Evolutionary conservation across 2,797 vertebrate species (phyloP), one percentile per base, ranked within the genome.

Genomic region (Iguana delicatissima): DNA sequence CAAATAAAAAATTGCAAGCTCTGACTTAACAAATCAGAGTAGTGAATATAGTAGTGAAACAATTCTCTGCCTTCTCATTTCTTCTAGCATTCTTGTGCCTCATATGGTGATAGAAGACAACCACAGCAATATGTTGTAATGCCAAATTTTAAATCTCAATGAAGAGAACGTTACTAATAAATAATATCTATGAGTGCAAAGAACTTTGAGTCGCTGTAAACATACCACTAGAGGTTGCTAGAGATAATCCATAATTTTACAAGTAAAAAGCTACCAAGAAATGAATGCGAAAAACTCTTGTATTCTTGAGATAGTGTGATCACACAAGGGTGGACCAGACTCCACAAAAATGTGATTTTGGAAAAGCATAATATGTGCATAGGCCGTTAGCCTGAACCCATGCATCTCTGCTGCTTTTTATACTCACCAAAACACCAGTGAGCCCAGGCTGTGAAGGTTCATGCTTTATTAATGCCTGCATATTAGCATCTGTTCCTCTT

Each of bases 341-440:
- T 92, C 69, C 80, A n/a, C 57, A 80, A 88, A 52, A 84, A 24
- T 81, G 80, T 84, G 87, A 50, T 79, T 46, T 84, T 59, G 62
- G 12, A 69, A 84, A 84, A 55, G 35, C 73, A 87, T 72, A 91
- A 91, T 83, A 52, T 84, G 67, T 88, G 86, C 80, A 72, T 50
- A 91, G 72, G 72, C 59, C 73, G 88, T 72, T 57, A 42, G 85
- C 5, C 59, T 83, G 72, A 85, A 85, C 85, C 16, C 38, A 52
- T 62, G 62, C 50, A 73, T 84, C 76, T 84, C 59, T 83, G 84
- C 59, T 79, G 59, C 62, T 84, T 85, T 74, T 62, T 69, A 46
- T 52, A 42, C 72, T 86, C 89, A 89, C 90, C 88, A 92, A 82
- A 91, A 26, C 26, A 89, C 84, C 62, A 88, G 91, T 52, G 81